A percentile compares a stretch with the other conserved stretches of the same genome.
These are phyloP conservation scores for Alosa sapidissima DNA, from an alignment of 2,797 vertebrate species.

Conservation along the genomic window DNA sequence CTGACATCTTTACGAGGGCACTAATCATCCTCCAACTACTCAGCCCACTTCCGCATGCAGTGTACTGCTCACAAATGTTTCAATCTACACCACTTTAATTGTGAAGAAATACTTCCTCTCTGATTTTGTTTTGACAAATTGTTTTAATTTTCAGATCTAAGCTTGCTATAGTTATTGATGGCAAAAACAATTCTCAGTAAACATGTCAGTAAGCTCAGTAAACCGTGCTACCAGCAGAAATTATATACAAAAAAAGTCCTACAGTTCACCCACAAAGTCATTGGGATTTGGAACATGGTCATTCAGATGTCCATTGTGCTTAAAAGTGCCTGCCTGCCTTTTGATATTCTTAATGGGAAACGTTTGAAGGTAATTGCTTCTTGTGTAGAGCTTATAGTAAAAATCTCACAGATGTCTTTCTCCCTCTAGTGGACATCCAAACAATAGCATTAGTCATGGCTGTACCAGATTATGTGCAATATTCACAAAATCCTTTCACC, in stretches of 20 bases:
- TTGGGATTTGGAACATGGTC: background rate
- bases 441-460: background rate
- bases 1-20: constrained; percentile 33
- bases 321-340: background rate
- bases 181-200: background rate
- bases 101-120: background rate
- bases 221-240: background rate
- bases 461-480: background rate
- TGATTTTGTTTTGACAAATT: background rate
- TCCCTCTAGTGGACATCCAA: constrained; percentile 44
- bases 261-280: background rate
- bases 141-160: background rate
- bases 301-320: background rate
- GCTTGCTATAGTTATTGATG: background rate
- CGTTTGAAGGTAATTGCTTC: background rate
- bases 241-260: background rate
- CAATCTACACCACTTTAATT: background rate
- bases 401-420: background rate
- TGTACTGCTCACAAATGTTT: background rate
- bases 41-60: background rate
- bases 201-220: too few species aligned
- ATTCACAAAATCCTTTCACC: background rate
- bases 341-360: background rate
- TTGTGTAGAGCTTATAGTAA: background rate
- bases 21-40: constrained; percentile 35